phyloP scores from a whole-genome alignment of 2,797 vertebrate species.

The Serranus cabrilla region DNA sequence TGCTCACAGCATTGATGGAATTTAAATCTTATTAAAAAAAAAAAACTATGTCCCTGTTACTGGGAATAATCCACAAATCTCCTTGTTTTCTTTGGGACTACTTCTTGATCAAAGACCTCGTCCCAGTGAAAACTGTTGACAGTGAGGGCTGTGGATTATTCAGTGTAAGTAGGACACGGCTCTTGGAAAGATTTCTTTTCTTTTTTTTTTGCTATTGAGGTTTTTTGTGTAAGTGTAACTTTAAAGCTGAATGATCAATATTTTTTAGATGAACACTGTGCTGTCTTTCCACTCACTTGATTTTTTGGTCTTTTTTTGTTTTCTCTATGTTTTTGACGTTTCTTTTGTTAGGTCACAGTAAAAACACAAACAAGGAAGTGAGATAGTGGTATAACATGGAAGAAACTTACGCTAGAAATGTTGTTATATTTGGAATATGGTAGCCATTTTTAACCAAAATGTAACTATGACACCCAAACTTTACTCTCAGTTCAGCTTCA shows the following conservation, averaged over 20 bases:
- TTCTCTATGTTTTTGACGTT: background rate
- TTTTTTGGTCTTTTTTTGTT: too few relatives aligned
- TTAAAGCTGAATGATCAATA: background rate
- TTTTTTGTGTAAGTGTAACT: background rate
- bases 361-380: background rate
- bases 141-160: background rate
- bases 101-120: conserved; percentile 16
- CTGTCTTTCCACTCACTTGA: too few relatives aligned
- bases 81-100: background rate
- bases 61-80: conserved; percentile 1
- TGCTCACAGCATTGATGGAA: background rate
- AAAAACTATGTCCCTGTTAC: background rate
- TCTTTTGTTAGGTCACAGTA: background rate
- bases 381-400: background rate
- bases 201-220: background rate
- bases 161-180: background rate
- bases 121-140: background rate
- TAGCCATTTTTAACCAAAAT: too few relatives aligned
- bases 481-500: background rate
- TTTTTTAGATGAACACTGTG: too few relatives aligned
- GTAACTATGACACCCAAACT: background rate
- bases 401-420: background rate
- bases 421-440: background rate
- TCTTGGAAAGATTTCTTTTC: background rate
- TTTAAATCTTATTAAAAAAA: background rate